Percentiles rank a stretch among this genome's conserved stretches.
Conservation (phyloP, 2,888 invertebrate genomes). For the Athalia circularis region DNA sequence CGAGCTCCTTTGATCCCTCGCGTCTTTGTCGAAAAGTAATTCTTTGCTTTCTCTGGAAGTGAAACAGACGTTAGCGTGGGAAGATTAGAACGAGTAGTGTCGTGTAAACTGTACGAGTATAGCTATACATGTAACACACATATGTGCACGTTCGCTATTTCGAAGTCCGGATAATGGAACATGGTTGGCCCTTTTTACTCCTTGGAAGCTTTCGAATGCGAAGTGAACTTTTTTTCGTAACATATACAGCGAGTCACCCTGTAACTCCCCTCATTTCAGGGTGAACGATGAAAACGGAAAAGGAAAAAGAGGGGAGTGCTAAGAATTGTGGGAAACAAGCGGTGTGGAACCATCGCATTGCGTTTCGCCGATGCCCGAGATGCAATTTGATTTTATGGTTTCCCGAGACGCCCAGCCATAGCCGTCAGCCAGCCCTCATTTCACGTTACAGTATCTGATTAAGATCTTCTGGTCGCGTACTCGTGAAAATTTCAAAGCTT, state of each 20-base stretch:
- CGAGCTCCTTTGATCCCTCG: too few relatives aligned
- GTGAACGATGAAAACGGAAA: constrained; percentile 47
- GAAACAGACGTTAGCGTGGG: not conserved
- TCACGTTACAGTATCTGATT: constrained; percentile 12
- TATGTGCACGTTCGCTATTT: not conserved
- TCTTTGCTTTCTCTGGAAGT: not conserved
- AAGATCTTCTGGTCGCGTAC: constrained; percentile 18
- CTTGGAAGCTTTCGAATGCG: constrained; percentile 34
- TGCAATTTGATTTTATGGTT: constrained; percentile 68
- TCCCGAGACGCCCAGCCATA: constrained; percentile 27
- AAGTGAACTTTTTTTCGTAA: constrained; percentile 34
- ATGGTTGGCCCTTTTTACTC: constrained; percentile 21
- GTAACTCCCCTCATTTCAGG: constrained; percentile 61
- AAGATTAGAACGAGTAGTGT: constrained; percentile 16
- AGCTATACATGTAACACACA: not conserved
- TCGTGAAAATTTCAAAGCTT: constrained; percentile 32
- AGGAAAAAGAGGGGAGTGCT: constrained; percentile 43
- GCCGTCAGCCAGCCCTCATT: constrained; percentile 31
- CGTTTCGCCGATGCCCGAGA: constrained; percentile 47
- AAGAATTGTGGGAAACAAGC: constrained; percentile 70
- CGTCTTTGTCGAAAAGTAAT: not conserved
- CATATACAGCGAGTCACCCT: constrained; percentile 46
- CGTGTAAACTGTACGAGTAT: not conserved
- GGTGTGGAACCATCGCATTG: constrained; percentile 57
- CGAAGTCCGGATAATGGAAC: constrained; percentile 21